Conservation (phyloP, 2,797 vertebrate genomes). For the Leontopithecus rosalia region DNA sequence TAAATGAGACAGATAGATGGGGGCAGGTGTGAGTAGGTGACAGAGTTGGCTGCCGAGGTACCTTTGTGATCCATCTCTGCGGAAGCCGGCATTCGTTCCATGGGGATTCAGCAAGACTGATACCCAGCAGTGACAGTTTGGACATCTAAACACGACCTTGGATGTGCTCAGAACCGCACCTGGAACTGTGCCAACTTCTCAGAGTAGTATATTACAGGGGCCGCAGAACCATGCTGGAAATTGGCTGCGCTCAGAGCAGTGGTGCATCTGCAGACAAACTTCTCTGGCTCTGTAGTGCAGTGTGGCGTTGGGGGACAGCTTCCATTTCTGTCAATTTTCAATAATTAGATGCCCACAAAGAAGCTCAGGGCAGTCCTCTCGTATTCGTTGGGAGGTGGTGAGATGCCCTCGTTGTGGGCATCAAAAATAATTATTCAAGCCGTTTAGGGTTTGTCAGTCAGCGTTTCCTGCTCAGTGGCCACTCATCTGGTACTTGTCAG, state of each 20-base stretch:
- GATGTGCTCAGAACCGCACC: constrained; percentile 59
- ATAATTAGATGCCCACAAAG: not conserved
- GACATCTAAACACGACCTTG: constrained; percentile 73
- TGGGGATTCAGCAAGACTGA: constrained; percentile 69
- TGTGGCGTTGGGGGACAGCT: not conserved
- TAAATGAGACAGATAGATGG: constrained; percentile 71
- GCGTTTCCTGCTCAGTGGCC: not conserved
- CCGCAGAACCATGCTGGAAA: not conserved
- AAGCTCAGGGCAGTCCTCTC: not conserved
- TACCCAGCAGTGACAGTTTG: constrained; percentile 61
- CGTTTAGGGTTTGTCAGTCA: not conserved
- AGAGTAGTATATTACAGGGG: constrained; percentile 31
- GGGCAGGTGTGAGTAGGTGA: constrained; percentile 53
- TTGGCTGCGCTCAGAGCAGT: not conserved
- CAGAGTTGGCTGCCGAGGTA: constrained; percentile 55
- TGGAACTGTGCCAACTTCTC: constrained; percentile 41
- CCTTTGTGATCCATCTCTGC: constrained; percentile 66
- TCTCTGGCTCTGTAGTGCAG: not conserved
- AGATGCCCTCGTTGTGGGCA: not conserved
- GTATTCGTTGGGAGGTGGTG: not conserved
- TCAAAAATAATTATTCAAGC: not conserved
- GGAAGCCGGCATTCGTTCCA: constrained; percentile 33
- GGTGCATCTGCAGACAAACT: not conserved
- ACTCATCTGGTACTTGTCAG: not conserved
- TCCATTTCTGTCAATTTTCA: not conserved